phyloP scores from a whole-genome alignment of 2,113 vertebrate genomes.

The Cololabis saira region DNA sequence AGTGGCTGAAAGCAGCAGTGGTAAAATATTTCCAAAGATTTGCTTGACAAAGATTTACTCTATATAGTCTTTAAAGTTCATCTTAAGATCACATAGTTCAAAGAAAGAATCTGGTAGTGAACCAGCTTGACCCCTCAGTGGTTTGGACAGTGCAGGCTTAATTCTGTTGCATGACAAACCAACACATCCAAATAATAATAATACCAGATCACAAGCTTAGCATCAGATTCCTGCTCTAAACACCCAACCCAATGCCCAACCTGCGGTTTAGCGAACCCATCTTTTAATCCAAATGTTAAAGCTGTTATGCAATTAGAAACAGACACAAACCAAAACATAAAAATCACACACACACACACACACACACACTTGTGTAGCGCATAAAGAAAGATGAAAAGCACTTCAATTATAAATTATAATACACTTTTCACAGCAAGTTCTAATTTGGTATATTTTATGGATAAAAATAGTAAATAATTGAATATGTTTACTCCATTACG shows the following conservation, averaged over 20 bases:
- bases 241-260: conserved; percentile 44
- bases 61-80: neutral
- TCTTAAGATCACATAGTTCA: neutral
- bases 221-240: conserved; percentile 34
- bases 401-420: neutral
- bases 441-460: neutral
- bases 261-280: conserved; percentile 31
- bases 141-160: conserved; percentile 9
- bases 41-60: neutral
- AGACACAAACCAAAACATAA: conserved; percentile 1
- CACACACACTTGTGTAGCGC: conserved; percentile 2
- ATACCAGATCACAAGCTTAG: conserved; percentile 58
- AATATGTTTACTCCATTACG: conserved; percentile 65
- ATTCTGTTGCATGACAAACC: conserved; percentile 44
- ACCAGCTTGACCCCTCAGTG: conserved; percentile 20
- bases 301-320: conserved; percentile 41
- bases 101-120: neutral
- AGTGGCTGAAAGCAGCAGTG: neutral
- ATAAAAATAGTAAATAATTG: conserved; percentile 2
- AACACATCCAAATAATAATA: conserved; percentile 40
- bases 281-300: conserved; percentile 33
- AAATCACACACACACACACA: conserved; percentile 19
- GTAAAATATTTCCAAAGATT: conserved; percentile 3
- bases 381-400: neutral
- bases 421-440: neutral